Evolutionary conservation across 2,888 invertebrate species (phyloP).

Genomic region (Nowickia ferox): DNA sequence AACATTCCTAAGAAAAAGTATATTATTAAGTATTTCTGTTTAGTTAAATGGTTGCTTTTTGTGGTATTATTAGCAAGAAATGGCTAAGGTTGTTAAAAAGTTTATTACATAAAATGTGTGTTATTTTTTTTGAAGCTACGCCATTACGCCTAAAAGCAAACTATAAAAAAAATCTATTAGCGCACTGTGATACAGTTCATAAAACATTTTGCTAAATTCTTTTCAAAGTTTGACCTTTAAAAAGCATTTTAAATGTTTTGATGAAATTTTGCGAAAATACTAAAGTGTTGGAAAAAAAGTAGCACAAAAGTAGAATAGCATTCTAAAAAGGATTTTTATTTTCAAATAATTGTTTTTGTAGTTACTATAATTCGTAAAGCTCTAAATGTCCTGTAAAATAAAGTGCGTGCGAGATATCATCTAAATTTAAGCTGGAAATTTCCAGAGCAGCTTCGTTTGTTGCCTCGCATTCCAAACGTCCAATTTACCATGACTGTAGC

Average conservation of each 20-base stretch:
- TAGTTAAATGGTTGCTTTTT: slow-evolving; percentile 9
- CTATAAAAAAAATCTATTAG: slow-evolving; percentile 47
- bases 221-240: neutral
- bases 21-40: slow-evolving; percentile 10
- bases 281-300: no score
- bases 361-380: no score
- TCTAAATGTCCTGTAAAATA: no score
- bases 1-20: slow-evolving; percentile 12
- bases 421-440: no score
- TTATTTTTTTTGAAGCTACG: neutral
- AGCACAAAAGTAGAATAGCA: no score
- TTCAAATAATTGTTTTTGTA: no score
- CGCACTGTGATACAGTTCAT: neutral
- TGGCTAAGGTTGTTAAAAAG: slow-evolving; percentile 26
- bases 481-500: no score
- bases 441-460: no score
- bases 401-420: no score
- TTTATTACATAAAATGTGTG: slow-evolving; percentile 30
- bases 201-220: neutral
- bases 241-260: neutral
- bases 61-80: neutral
- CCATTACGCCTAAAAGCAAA: slow-evolving; percentile 25
- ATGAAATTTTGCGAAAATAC: no score
- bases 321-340: no score
- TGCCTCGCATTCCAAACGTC: no score